Percentiles rank a stretch among this genome's conserved stretches.
These are phyloP conservation scores for Metridium senile DNA, from an alignment of 92 coral and sea anemone genomes.

Conservation along the genomic window DNA sequence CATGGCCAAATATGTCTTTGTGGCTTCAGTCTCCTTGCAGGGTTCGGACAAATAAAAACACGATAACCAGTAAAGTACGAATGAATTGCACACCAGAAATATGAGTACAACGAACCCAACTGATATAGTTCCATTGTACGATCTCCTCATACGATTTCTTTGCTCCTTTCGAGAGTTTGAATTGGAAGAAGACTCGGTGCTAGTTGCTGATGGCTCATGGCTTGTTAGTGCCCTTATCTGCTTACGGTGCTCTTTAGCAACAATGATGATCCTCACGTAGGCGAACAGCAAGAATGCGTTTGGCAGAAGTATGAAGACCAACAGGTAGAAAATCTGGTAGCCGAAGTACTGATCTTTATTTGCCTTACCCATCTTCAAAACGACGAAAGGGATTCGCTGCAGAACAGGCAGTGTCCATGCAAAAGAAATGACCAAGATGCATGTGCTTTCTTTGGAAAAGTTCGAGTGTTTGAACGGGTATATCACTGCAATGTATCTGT, in stretches of 20 bases:
- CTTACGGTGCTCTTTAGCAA: slow-evolving; percentile 28
- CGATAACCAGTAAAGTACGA: slow-evolving; percentile 33
- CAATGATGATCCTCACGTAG: slow-evolving; percentile 24
- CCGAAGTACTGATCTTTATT: not conserved
- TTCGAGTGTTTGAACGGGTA: slow-evolving; percentile 25
- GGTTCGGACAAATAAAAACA: slow-evolving; percentile 25
- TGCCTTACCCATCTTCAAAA: slow-evolving; percentile 10
- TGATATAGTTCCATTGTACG: slow-evolving; percentile 16
- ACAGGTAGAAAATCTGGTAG: slow-evolving; percentile 34
- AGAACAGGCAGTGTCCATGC: slow-evolving; percentile 33
- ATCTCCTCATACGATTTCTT: not conserved
- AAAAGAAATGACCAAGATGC: not conserved
- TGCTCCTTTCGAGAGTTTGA: slow-evolving; percentile 9
- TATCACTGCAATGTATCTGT: slow-evolving; percentile 33
- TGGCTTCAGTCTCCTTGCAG: slow-evolving; percentile 34
- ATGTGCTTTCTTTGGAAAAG: slow-evolving; percentile 1
- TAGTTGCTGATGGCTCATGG: not conserved
- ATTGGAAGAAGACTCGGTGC: not conserved
- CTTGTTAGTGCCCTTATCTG: slow-evolving; percentile 27
- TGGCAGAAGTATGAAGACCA: slow-evolving; percentile 22
- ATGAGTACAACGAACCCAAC: slow-evolving; percentile 32
- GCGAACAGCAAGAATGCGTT: slow-evolving; percentile 29
- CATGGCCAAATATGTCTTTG: slow-evolving; percentile 26
- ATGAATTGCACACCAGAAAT: slow-evolving; percentile 30
- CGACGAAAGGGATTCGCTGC: slow-evolving; percentile 33